These are phyloP conservation scores for Erethizon dorsatum DNA, from an alignment of 2,797 vertebrate species.

Conservation along the genomic window DNA sequence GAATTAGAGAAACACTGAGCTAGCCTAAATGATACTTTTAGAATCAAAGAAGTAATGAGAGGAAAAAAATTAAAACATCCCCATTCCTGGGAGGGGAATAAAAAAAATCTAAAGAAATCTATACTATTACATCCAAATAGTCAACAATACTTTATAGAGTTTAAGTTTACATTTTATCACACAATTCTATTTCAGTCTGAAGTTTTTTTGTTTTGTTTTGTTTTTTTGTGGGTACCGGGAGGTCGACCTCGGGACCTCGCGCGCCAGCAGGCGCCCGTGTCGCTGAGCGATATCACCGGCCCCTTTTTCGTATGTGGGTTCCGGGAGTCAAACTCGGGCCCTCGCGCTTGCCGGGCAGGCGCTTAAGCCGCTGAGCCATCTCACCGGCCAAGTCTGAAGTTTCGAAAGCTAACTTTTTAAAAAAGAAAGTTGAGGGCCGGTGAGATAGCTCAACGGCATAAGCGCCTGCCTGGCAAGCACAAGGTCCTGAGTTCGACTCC, in stretches of 20 bases:
- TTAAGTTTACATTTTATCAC: slow-evolving; percentile 55
- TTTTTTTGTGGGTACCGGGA: too few relatives aligned
- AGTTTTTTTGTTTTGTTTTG: neutral
- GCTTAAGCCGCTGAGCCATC: too few relatives aligned
- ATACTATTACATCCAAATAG: slow-evolving; percentile 34
- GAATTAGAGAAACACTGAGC: slow-evolving; percentile 11
- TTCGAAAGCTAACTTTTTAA: slow-evolving; percentile 20
- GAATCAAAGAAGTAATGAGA: slow-evolving; percentile 32
- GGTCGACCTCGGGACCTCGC: too few relatives aligned
- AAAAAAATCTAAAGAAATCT: neutral
- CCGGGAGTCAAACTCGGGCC: too few relatives aligned
- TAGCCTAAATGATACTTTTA: slow-evolving; percentile 62
- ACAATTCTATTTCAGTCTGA: slow-evolving; percentile 36
- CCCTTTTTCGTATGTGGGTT: too few relatives aligned
- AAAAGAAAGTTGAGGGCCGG: neutral
- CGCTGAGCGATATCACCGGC: too few relatives aligned
- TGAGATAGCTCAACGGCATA: too few relatives aligned
- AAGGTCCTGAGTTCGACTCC: too few relatives aligned
- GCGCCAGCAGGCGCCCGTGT: too few relatives aligned
- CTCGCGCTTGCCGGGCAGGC: too few relatives aligned
- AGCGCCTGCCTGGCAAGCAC: too few relatives aligned
- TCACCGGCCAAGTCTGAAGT: neutral
- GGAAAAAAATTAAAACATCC: neutral
- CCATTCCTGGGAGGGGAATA: neutral
- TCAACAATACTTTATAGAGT: neutral